These are phyloP conservation scores for Cerastoderma edule DNA, from an alignment of 2,888 invertebrate species.

Conservation along the genomic window DNA sequence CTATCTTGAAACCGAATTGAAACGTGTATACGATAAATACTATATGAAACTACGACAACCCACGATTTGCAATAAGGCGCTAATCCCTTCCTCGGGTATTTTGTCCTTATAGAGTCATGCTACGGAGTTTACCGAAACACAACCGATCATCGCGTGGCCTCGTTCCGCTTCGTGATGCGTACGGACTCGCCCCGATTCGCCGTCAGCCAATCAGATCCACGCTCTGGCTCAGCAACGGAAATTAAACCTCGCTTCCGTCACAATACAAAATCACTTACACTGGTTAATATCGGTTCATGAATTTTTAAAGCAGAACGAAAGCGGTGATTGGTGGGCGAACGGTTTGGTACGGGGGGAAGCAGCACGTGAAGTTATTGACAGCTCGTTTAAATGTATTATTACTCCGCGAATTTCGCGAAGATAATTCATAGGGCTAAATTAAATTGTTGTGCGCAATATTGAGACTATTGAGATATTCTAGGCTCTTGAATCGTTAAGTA, in stretches of 20 bases:
- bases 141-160: conserved; percentile 57
- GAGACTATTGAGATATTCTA: too few species aligned
- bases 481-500: too few species aligned
- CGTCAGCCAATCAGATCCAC: conserved; percentile 49
- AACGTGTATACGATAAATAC: too few species aligned
- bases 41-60: conserved; percentile 12
- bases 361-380: conserved; percentile 28
- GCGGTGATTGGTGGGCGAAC: conserved; percentile 44
- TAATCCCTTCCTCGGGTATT: conserved; percentile 41
- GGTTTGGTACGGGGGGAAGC: conserved; percentile 32
- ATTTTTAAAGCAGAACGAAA: conserved; percentile 59
- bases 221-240: conserved; percentile 48
- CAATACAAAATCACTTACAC: conserved; percentile 54
- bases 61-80: conserved; percentile 3
- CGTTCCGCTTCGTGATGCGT: conserved; percentile 40
- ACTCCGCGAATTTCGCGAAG: too few species aligned
- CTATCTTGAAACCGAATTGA: conserved; percentile 9
- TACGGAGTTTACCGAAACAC: conserved; percentile 53
- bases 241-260: conserved; percentile 51
- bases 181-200: conserved; percentile 44
- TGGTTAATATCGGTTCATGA: conserved; percentile 57
- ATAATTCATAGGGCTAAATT: too few species aligned
- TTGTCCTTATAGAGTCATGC: conserved; percentile 45
- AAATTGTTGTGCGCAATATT: too few species aligned
- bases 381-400: conserved; percentile 22